Evolutionary conservation across 2,888 invertebrate species (phyloP).

Genomic region (Nephrotoma flavescens): DNA sequence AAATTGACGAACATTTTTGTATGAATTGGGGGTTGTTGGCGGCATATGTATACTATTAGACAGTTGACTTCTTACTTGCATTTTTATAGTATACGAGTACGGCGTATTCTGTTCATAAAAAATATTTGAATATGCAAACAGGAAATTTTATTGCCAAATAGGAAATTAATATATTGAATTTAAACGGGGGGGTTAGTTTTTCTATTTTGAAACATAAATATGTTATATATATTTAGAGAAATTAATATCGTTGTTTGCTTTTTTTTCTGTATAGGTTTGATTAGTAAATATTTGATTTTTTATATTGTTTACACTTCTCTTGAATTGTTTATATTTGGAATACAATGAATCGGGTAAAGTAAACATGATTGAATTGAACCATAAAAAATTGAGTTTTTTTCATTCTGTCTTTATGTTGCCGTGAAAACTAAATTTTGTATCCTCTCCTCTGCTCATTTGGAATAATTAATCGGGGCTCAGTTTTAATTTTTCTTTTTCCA

Average conservation of each 20-base stretch:
- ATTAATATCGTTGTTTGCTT: not conserved
- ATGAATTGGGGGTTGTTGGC: not conserved
- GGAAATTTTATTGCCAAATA: not conserved
- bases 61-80: not conserved
- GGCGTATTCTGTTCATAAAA: not conserved
- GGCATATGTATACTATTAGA: not conserved
- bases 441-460: too few relatives aligned
- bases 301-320: not conserved
- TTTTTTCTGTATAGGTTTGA: not conserved
- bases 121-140: not conserved
- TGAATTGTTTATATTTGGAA: too few relatives aligned
- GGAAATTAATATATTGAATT: not conserved
- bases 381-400: too few relatives aligned
- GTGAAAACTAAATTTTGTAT: too few relatives aligned
- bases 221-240: not conserved
- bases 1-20: not conserved
- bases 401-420: too few relatives aligned
- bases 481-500: too few relatives aligned
- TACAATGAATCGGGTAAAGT: too few relatives aligned
- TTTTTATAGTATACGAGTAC: not conserved
- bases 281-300: not conserved
- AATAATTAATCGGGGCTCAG: too few relatives aligned
- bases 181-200: not conserved
- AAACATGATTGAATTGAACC: too few relatives aligned
- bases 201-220: not conserved